Base-by-base conservation (phyloP, 53 echinoderm and acorn worm genomes). In the Patiria pectinifera region DNA sequence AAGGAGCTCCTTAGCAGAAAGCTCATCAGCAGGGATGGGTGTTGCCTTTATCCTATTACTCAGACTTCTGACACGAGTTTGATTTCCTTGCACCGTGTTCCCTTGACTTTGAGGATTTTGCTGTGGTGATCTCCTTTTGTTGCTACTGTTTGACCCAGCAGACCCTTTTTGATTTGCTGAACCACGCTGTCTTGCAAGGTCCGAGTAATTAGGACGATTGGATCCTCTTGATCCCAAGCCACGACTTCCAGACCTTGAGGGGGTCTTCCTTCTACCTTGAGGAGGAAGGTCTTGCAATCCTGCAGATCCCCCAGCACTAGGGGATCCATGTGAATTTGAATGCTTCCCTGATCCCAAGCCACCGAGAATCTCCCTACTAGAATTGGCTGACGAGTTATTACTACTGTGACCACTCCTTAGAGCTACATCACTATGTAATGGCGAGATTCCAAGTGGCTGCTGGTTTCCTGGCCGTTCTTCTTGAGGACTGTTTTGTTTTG, bases 21-120 rank as follows among this genome's bases (percentile, higher is more conserved):
- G 89, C 79, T 89, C 89, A 63, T 79, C n/a, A 19, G 89, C 89
- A 45, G 79, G 89, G 63, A 89, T 89, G 78, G 89, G 89, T 19
- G 80, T 74, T 44, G 89, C 61, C 79, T 78, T 89, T 43, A 62
- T 79, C 45, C 61, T 59, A 48, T 89, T 89, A 45, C 89, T 47
- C 62, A 19, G 79, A 22, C 60, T 21, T 11, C 89, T 89, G 46
- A 8, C 23, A 46, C 89, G 89, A 79, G 61, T 79, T 16, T 43
- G 76, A 58, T 58, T 59, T 70, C 1, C 72, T 49, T 53, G 74
- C 45, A 63, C 79, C 11, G 43, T 60, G 26, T 48, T 59, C 44
- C 47, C 60, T 61, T 83, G 82, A 45, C 2, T 45, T 58, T 11
- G 16, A 9, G 47, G 59, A 24, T 82, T 82, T 1, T 22, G 83